Evolutionary conservation across 2,113 vertebrate genomes (phyloP), one percentile per base, ranked within the genome.

Genomic region (Ranitomeya variabilis): DNA sequence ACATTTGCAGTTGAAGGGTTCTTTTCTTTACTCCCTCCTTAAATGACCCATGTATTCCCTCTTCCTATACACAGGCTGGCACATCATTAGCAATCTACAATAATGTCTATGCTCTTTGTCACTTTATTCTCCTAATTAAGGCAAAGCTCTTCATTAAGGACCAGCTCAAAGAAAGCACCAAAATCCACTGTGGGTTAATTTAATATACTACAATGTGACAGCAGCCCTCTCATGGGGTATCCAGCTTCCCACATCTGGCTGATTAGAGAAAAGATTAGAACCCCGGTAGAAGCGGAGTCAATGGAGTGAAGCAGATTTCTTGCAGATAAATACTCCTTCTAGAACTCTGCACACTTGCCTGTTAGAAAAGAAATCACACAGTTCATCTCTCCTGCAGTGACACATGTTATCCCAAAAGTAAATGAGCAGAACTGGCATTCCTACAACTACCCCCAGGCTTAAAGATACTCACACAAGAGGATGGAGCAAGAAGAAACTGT

Each of bases 131-230:
- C 55, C 67, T 88, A 88, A 88, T 88, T 88, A 88, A 88, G 67
- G 60, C 59, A 13, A 59, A n/a, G 51, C 52, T 83, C 87, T 88
- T 83, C 80, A 84, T 88, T 83, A 84, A 88, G 71, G 21, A 54
- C 80, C 37, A 71, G 54, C 52, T 73, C 19, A 59, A n/a, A 77
- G 15, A 83, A 83, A 78, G 57, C 59, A 66, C 11, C 51, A 66
- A 54, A 88, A 88, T 88, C 80, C 87, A 78, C 71, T 78, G 87
- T 77, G 87, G 87, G 87, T 88, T 88, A 21, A 88, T 88, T 88
- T 88, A 88, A 78, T 37, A 77, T 76, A 78, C 80, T 88, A 88
- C 57, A 88, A 67, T 77, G 80, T 88, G 87, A 88, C 87, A 88
- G 71, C 59, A 88, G 45, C 21, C 80, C 71, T 88, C 87, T 84